Conservation (phyloP, 2,113 vertebrate species). For the Sphaerodactylus townsendi region DNA sequence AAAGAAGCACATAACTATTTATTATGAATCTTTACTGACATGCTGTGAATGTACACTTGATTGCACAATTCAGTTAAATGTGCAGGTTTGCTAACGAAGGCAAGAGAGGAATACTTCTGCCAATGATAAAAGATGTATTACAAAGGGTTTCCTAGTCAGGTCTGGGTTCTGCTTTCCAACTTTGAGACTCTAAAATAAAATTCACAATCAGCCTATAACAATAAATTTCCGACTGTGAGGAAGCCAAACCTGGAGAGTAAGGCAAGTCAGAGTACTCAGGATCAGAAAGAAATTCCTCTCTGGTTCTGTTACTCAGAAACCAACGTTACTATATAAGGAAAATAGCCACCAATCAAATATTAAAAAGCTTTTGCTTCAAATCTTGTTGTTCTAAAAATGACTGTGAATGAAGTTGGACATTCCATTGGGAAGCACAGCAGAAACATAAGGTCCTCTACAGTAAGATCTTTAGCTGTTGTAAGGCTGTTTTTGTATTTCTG, state of each 20-base stretch:
- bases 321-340: not conserved
- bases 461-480: not conserved
- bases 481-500: not conserved
- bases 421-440: not conserved
- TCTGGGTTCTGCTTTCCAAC: not conserved
- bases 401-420: not conserved
- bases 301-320: not conserved
- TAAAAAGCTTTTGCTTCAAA: not conserved
- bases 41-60: constrained; percentile 24
- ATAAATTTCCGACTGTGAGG: not conserved
- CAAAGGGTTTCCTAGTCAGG: not conserved
- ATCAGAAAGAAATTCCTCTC: not conserved
- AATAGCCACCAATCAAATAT: not conserved
- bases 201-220: not conserved
- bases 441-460: not conserved
- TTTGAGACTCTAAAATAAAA: not conserved
- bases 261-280: not conserved
- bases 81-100: constrained; percentile 34
- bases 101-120: not conserved
- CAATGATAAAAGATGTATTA: constrained; percentile 26
- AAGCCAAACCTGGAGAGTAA: not conserved
- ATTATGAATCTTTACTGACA: constrained; percentile 42
- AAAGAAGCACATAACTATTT: constrained; percentile 36
- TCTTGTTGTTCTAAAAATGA: not conserved
- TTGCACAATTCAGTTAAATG: constrained; percentile 40